Base-by-base conservation (phyloP, 2,797 vertebrate genomes). In the Megaceryle alcyon region DNA sequence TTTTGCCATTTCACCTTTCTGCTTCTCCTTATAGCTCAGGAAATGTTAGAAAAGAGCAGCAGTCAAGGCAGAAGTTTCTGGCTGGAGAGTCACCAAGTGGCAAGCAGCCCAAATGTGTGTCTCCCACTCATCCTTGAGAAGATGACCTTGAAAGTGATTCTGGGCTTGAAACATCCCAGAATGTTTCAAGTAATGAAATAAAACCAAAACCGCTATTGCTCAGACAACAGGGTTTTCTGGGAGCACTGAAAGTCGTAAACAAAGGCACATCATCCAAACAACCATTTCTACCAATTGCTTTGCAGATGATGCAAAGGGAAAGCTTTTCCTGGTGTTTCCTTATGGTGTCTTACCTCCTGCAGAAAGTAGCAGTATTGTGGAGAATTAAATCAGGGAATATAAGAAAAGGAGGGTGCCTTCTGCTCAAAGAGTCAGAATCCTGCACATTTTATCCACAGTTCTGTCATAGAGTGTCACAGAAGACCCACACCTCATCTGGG, bases 1-100 rank as follows among this genome's bases (percentile, higher is more conserved):
- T 88, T 93, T 83, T 81, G 64, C 69, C 54, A 26, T 78, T 88
- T 85, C 61, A 83, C 51, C 59, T 87, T 93, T 86, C n/a, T 89
- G 31, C 60, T 91, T 85, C 60, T 79, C 49, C 71, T 51, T 59
- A 14, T 3, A 87, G 68, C 64, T 85, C 79, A 91, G 68, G n/a
- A 80, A 84, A 80, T 49, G 31, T 79, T 70, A 91, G 69, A 60
- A 77, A 81, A 75, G 56, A 93, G 44, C 28, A 0, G 0, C 29
- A 37, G 64, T 82, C 41, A 77, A 90, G 37, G 65, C 76, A 77
- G 61, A 75, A 71, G 41, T 64, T 86, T 89, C 86, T 78, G 48
- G 9, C 53, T 86, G 68, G 29, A 81, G 68, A 85, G 46, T 69
- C 68, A 75, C 14, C 49, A 75, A 53, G 49, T 41, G 57, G 29